These are phyloP conservation scores for Crenuchus spilurus DNA, from an alignment of 2,797 vertebrate species.

Conservation along the genomic window DNA sequence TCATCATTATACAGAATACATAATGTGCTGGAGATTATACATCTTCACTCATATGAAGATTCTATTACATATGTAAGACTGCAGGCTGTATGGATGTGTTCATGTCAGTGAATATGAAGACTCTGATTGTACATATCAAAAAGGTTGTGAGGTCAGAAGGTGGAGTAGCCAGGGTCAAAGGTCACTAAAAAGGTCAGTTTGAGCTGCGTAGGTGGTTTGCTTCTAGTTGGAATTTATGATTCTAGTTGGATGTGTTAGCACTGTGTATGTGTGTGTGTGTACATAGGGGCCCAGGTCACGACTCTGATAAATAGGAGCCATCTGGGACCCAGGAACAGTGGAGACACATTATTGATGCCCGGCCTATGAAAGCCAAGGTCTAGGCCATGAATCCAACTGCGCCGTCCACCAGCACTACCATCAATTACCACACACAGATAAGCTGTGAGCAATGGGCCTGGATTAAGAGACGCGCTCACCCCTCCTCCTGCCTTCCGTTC, in stretches of 20 bases:
- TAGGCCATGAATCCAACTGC: slow-evolving; percentile 80
- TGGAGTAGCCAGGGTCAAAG: slow-evolving; percentile 56
- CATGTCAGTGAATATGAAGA: not conserved
- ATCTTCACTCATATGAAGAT: too few relatives aligned
- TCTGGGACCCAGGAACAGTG: slow-evolving; percentile 74
- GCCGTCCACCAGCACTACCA: slow-evolving; percentile 78
- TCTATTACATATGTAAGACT: too few relatives aligned
- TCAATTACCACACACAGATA: slow-evolving; percentile 83
- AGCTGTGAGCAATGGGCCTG: slow-evolving; percentile 80
- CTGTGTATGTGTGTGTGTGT: slow-evolving; percentile 45
- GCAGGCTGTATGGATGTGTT: not conserved
- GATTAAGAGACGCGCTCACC: slow-evolving; percentile 76
- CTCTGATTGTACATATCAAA: slow-evolving; percentile 25
- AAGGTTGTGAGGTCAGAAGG: slow-evolving; percentile 35
- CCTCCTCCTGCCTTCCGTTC: slow-evolving; percentile 52
- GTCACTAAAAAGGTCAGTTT: slow-evolving; percentile 66
- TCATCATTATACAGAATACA: too few relatives aligned
- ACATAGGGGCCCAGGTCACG: slow-evolving; percentile 59
- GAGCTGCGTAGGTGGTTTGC: slow-evolving; percentile 65
- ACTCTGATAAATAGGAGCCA: slow-evolving; percentile 78
- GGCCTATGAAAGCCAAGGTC: slow-evolving; percentile 86
- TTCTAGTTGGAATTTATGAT: slow-evolving; percentile 54
- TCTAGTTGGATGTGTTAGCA: slow-evolving; percentile 69
- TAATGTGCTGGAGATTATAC: too few relatives aligned
- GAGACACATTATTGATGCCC: slow-evolving; percentile 82